Evolutionary conservation across 2,113 vertebrate genomes (phyloP), one percentile per base, ranked within the genome.

Genomic region (Camelus bactrianus): DNA sequence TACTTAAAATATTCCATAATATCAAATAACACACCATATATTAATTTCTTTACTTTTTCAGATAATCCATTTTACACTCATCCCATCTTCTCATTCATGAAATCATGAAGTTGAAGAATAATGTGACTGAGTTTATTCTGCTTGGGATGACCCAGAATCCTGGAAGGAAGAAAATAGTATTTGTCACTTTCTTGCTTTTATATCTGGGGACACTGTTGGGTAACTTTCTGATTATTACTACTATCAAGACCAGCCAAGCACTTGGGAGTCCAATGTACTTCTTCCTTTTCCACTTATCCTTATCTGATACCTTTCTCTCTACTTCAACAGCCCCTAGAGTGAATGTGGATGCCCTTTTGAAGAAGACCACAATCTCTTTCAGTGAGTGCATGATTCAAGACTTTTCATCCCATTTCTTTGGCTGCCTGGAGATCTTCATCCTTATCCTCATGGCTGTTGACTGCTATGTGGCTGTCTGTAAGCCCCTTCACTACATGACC

Each of bases 221-320:
- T 22, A 96, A 93, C 13, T 22, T 95, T 5, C 56, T 93, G 26
- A 95, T 93, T 54, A 77, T 96, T 17, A 12, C 64, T 1, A 92
- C 89, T 28, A 70, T 94, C 83, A 96, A 91, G 67, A 95, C 48
- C 56, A 97, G 90, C 10, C 26, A 0, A 4, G 4, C 48, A 12
- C 86, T 92, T 48, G 16, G 46, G 15, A 96, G 50, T 46, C 91
- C 89, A 4, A 94, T 96, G 89, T 96, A 94, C 19, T 94, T 85
- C 26, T 98, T 98, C 54, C 75, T 98, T 35, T 94, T 87, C 42
- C 94, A 95, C 2, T 92, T 98, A 79, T 95, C 93, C 19, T 52
- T 98, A 20, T 95, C 92, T 32, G 94, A 98, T 10, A 69, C n/a
- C n/a, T n/a, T n/a, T n/a, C n/a, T 97, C 38, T 97, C 90, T 19